Conservation (phyloP, 1,140 invertebrate species). For the Coptotermes formosanus region DNA sequence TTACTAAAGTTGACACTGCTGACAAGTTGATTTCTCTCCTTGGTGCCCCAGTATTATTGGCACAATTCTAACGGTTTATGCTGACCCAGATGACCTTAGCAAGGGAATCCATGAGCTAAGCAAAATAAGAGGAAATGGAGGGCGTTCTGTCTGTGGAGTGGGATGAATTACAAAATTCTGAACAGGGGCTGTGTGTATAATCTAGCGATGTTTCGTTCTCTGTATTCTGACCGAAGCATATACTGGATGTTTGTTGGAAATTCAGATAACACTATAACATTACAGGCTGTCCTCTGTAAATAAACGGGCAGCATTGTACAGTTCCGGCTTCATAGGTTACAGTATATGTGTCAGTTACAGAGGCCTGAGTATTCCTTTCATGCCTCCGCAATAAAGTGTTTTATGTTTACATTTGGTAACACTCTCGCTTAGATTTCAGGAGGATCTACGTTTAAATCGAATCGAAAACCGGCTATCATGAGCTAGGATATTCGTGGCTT, state of each 20-base stretch:
- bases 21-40: constrained; percentile 72
- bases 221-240: background rate
- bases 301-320: background rate
- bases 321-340: background rate
- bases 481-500: too few relatives aligned
- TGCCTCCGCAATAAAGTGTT: background rate
- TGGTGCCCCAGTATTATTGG: constrained; percentile 80
- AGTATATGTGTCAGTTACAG: background rate
- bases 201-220: background rate
- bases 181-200: constrained; percentile 36
- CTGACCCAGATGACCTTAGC: constrained; percentile 92
- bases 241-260: background rate
- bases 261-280: background rate
- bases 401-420: background rate
- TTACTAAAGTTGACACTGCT: constrained; percentile 73
- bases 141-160: constrained; percentile 93
- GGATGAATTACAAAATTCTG: constrained; percentile 76
- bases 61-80: constrained; percentile 85
- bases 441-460: too few relatives aligned
- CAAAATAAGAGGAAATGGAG: constrained; percentile 95
- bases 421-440: too few relatives aligned
- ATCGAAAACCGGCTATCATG: too few relatives aligned
- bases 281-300: background rate
- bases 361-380: background rate
- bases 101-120: constrained; percentile 90